phyloP scores from a whole-genome alignment of 2,113 vertebrate species.

The Mastomys coucha region DNA sequence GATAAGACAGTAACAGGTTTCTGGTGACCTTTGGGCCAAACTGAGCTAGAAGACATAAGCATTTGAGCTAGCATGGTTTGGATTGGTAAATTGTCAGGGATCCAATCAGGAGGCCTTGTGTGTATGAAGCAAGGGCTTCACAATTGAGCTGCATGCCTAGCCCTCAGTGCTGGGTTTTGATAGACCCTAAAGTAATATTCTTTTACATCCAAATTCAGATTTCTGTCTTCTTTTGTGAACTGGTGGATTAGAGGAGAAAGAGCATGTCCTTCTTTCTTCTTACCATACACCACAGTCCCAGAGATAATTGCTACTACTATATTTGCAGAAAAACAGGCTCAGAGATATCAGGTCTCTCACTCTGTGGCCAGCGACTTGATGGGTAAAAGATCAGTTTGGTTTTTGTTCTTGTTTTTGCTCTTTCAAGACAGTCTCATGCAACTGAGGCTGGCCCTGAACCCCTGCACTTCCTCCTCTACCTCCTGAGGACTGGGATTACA shows the following conservation, averaged over 20 bases:
- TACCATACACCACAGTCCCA: not conserved
- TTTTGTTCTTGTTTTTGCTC: not conserved
- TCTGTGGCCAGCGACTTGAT: not conserved
- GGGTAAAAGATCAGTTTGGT: no score
- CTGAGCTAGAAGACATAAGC: not conserved
- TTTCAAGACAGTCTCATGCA: not conserved
- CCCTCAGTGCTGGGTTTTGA: not conserved
- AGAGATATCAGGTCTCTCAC: not conserved
- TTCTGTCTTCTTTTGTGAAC: constrained; percentile 32
- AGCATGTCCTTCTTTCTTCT: not conserved
- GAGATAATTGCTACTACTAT: not conserved
- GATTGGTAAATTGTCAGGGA: not conserved
- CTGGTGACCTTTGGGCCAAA: not conserved
- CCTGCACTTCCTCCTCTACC: not conserved
- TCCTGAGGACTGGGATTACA: not conserved
- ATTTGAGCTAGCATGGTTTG: not conserved
- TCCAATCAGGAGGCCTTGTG: no score
- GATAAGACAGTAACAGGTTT: not conserved
- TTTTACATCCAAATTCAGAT: constrained; percentile 27
- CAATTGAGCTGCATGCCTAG: not conserved
- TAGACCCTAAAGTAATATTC: not conserved
- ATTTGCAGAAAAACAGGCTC: not conserved
- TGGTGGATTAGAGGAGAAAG: not conserved
- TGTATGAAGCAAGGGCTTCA: no score
- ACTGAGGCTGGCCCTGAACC: not conserved